Conservation (phyloP, 1,140 invertebrate genomes). For the Sinonovacula constricta region DNA sequence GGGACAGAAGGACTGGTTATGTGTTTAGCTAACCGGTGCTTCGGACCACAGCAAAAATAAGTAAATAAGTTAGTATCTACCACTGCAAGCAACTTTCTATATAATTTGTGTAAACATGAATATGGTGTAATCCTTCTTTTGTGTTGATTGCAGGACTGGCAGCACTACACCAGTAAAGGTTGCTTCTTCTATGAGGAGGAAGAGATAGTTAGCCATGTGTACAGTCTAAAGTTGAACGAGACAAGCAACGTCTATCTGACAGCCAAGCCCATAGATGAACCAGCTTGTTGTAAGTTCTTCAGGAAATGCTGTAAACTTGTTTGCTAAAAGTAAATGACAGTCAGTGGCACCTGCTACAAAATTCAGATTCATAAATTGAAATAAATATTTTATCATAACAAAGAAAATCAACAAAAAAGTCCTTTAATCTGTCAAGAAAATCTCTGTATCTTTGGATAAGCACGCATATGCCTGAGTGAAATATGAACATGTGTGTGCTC, state of each 20-base stretch:
- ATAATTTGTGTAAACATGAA: too few relatives aligned
- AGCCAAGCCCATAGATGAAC: constrained; percentile 64
- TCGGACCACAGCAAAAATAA: background rate
- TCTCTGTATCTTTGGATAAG: too few relatives aligned
- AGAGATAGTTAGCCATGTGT: constrained; percentile 69
- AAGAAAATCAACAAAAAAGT: too few relatives aligned
- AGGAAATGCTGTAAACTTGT: background rate
- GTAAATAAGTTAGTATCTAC: background rate
- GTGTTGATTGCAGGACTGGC: constrained; percentile 67
- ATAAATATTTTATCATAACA: too few relatives aligned
- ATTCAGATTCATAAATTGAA: too few relatives aligned
- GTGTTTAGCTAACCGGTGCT: background rate
- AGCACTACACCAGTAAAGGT: constrained; percentile 63
- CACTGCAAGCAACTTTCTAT: background rate
- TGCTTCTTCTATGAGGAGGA: constrained; percentile 76
- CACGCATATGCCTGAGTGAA: too few relatives aligned
- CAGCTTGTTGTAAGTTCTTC: constrained; percentile 15
- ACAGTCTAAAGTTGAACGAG: constrained; percentile 64
- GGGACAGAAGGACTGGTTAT: background rate
- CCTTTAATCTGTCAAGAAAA: too few relatives aligned
- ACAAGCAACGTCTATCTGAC: constrained; percentile 72
- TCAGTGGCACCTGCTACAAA: too few relatives aligned
- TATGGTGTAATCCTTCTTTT: background rate
- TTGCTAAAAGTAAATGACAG: background rate
- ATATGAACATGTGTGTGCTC: too few relatives aligned